Evolutionary conservation across 2,113 vertebrate species (phyloP).

Genomic region (Hymenochirus boettgeri): DNA sequence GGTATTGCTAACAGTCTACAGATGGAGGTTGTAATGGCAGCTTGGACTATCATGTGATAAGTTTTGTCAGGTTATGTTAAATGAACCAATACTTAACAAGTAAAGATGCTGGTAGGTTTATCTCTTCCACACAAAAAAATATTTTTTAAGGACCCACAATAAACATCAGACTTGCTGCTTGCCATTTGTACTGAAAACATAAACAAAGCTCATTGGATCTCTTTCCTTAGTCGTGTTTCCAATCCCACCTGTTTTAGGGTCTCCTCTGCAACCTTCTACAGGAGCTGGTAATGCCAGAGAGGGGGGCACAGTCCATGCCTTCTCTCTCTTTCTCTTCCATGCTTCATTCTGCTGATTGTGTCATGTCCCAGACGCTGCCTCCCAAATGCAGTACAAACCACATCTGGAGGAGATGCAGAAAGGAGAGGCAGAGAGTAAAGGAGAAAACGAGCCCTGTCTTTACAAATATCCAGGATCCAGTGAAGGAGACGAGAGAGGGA

Average conservation of each 20-base stretch:
- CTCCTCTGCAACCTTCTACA: conserved; percentile 37
- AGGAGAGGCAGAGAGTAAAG: conserved; percentile 1
- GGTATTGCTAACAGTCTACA: background rate
- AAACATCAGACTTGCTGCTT: background rate
- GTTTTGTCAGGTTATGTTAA: background rate
- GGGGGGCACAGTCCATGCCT: conserved; percentile 43
- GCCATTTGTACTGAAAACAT: background rate
- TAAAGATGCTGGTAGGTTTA: background rate
- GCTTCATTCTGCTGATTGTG: conserved; percentile 12
- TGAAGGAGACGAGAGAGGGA: conserved; percentile 12
- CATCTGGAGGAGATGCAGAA: conserved; percentile 9
- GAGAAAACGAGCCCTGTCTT: background rate
- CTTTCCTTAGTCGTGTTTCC: background rate
- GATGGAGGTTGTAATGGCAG: background rate
- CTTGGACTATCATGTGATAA: background rate
- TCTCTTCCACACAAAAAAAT: background rate
- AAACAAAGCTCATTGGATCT: background rate
- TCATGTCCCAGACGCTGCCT: conserved; percentile 14
- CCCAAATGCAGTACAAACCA: conserved; percentile 21
- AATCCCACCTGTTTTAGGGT: conserved; percentile 10
- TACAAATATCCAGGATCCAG: conserved; percentile 16
- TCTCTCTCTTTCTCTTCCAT: conserved; percentile 36
- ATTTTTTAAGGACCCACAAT: background rate
- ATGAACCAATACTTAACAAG: background rate
- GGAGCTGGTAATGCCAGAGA: conserved; percentile 17